These are phyloP conservation scores for Zosterops borbonicus DNA, from an alignment of 2,113 vertebrate species.

Conservation along the genomic window DNA sequence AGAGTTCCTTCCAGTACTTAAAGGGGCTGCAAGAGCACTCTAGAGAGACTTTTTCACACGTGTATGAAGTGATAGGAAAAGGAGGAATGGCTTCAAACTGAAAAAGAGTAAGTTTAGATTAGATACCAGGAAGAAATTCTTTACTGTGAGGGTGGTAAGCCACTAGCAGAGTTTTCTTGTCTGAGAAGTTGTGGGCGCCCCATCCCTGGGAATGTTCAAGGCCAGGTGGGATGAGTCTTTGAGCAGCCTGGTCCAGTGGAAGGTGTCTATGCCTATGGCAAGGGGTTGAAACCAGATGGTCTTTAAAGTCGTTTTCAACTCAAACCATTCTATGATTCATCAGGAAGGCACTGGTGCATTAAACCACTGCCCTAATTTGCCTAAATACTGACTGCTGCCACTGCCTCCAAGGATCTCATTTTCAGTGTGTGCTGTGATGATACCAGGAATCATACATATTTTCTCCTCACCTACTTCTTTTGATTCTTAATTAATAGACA, in stretches of 20 bases:
- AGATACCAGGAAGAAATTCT: not conserved
- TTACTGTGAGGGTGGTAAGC: not conserved
- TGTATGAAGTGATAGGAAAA: not conserved
- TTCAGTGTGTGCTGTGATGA: not conserved
- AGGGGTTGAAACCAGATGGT: not conserved
- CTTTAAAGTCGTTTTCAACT: not conserved
- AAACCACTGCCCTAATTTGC: conserved; percentile 27
- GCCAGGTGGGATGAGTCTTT: not conserved
- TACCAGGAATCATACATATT: not conserved
- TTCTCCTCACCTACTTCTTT: not conserved
- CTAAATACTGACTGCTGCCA: not conserved
- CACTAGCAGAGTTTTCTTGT: not conserved
- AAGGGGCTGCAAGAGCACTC: not conserved
- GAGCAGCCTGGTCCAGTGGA: not conserved
- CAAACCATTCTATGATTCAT: not conserved
- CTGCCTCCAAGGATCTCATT: conserved; percentile 34
- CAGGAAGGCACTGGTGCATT: conserved; percentile 9
- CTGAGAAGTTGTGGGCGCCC: not conserved
- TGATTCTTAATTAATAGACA: not conserved
- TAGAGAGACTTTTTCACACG: not conserved
- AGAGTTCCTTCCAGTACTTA: not conserved
- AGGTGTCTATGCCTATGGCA: not conserved
- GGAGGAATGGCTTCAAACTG: not conserved
- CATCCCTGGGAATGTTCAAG: not conserved
- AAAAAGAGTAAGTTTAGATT: not conserved